Percentiles rank a stretch among this genome's conserved stretches.
Conservation (phyloP, 2,797 vertebrate species). For the Garrulus glandarius region DNA sequence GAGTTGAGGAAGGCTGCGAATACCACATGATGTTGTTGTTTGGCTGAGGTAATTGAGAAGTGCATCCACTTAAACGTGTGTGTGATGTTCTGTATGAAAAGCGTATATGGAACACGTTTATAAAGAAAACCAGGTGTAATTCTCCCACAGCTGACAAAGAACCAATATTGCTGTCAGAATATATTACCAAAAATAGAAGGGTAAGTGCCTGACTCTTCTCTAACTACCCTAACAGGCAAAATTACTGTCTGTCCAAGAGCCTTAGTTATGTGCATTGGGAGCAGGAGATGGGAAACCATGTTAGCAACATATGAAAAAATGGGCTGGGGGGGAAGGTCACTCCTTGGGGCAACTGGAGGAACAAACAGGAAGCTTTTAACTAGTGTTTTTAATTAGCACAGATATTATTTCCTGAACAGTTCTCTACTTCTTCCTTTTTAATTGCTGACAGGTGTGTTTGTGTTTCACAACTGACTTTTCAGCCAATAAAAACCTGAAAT, state of each 20-base stretch:
- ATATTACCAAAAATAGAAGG: background rate
- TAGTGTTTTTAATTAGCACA: conserved; percentile 98
- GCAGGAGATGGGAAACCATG: conserved; percentile 29
- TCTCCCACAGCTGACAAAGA: background rate
- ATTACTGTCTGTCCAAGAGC: background rate
- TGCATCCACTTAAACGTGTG: background rate
- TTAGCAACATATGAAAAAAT: conserved; percentile 75
- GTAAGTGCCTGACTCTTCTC: background rate
- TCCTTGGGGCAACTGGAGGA: conserved; percentile 81
- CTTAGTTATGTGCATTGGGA: background rate
- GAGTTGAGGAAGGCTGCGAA: background rate
- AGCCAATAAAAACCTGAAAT: conserved; percentile 82
- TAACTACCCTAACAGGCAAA: background rate
- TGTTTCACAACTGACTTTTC: conserved; percentile 78
- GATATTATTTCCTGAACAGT: conserved; percentile 94
- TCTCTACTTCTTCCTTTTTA: conserved; percentile 89
- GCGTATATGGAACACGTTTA: background rate
- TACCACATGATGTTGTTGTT: background rate
- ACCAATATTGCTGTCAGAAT: background rate
- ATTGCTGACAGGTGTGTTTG: conserved; percentile 98
- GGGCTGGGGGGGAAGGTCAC: conserved; percentile 74
- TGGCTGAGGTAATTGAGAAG: background rate
- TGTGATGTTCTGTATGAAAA: background rate
- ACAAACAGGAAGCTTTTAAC: conserved; percentile 99
- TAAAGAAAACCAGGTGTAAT: background rate